Conservation (phyloP, 2,113 vertebrate genomes). For the Petrocephalus microphthalmus region DNA sequence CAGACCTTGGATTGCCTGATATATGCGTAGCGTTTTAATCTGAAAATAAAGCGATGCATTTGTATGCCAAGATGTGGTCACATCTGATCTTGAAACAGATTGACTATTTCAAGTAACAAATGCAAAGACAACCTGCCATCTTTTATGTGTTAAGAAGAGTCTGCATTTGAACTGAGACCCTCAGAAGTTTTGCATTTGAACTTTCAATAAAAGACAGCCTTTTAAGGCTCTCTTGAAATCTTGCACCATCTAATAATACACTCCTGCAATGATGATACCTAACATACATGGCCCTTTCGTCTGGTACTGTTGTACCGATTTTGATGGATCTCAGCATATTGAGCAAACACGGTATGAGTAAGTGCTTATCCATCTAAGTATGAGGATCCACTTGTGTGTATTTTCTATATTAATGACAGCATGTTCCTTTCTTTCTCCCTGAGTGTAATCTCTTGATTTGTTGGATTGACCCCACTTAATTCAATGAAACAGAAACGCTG, state of each 20-base stretch:
- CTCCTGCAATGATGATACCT: neutral
- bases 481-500: conserved; percentile 59
- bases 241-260: neutral
- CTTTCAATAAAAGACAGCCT: neutral
- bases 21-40: neutral
- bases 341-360: neutral
- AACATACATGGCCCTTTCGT: neutral
- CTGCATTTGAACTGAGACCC: neutral
- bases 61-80: neutral
- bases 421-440: conserved; percentile 39
- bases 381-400: conserved; percentile 20
- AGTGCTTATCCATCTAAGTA: conserved; percentile 5
- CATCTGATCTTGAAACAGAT: neutral
- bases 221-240: neutral
- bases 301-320: neutral
- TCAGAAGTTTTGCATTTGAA: neutral
- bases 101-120: neutral
- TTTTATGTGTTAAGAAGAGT: neutral
- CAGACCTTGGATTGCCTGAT: neutral
- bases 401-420: neutral
- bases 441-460: conserved; percentile 59
- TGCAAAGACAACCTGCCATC: neutral
- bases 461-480: conserved; percentile 60
- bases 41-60: neutral
- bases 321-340: conserved; percentile 3